Evolutionary conservation across 2,888 invertebrate species (phyloP).

Genomic region (Hololepta plana): DNA sequence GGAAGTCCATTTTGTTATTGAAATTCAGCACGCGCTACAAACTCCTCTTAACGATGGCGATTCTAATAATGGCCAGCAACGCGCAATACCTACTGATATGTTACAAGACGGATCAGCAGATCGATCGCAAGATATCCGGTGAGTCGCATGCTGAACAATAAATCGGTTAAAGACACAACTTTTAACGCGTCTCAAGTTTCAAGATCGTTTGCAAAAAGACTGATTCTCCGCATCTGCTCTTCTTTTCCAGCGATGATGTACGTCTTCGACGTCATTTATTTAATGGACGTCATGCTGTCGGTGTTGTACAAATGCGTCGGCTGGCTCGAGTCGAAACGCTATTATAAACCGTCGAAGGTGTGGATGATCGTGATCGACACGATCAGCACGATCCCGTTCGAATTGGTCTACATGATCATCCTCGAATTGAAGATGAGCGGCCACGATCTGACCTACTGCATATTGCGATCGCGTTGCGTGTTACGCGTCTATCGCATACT

Average conservation of each 20-base stretch:
- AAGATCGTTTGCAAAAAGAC: too few species aligned
- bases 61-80: conserved; percentile 6
- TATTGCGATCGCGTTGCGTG: conserved; percentile 7
- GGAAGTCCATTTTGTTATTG: conserved; percentile 10
- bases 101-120: conserved; percentile 1
- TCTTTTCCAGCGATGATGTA: conserved; percentile 3
- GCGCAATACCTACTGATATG: conserved; percentile 7
- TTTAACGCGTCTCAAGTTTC: too few species aligned
- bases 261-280: conserved; percentile 6
- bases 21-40: conserved; percentile 11
- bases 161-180: too few species aligned
- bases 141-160: too few species aligned
- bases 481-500: conserved; percentile 1
- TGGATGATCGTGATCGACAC: conserved; percentile 8
- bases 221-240: too few species aligned
- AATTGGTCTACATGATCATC: conserved; percentile 9
- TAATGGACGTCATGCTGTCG: conserved; percentile 4
- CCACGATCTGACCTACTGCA: too few species aligned
- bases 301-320: not conserved
- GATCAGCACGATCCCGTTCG: conserved; percentile 10
- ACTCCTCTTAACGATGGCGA: conserved; percentile 7
- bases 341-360: conserved; percentile 5
- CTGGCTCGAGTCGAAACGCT: not conserved
- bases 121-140: too few species aligned
- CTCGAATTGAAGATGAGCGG: too few species aligned